These are phyloP conservation scores for Cryptomyrus ogoouensis DNA, from an alignment of 2,113 vertebrate genomes.

Conservation along the genomic window DNA sequence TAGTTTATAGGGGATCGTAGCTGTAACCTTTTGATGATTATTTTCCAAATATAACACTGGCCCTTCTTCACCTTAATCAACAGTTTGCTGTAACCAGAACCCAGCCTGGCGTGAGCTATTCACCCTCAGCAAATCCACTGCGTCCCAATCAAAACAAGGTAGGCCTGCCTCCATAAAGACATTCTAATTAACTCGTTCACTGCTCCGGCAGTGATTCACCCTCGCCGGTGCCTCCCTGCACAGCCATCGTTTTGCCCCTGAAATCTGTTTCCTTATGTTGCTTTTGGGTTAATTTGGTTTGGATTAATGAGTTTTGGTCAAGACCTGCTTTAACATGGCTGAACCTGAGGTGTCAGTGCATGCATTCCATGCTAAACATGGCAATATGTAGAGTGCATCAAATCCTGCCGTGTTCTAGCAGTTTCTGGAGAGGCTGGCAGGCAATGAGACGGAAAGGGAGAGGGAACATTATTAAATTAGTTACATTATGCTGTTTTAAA, in stretches of 20 bases:
- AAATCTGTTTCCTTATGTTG: neutral
- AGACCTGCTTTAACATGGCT: neutral
- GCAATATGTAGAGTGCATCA: neutral
- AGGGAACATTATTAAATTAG: neutral
- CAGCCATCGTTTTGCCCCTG: neutral
- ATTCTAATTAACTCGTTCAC: conserved; percentile 48
- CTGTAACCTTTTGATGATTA: neutral
- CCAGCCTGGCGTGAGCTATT: conserved; percentile 39
- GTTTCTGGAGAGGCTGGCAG: neutral
- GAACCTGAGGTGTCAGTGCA: neutral
- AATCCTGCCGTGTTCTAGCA: neutral
- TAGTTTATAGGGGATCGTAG: neutral
- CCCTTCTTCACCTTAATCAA: conserved; percentile 43
- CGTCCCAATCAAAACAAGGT: conserved; percentile 45
- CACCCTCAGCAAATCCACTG: conserved; percentile 32
- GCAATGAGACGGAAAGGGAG: neutral
- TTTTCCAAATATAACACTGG: conserved; percentile 26
- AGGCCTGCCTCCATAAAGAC: conserved; percentile 45
- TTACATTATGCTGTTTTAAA: neutral
- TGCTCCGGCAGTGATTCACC: conserved; percentile 40
- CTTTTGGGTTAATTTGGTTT: neutral
- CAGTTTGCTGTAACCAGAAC: conserved; percentile 36
- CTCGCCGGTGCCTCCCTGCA: conserved; percentile 25
- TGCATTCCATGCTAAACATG: neutral
- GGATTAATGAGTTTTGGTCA: neutral